A percentile compares a stretch with the other conserved stretches of the same genome.
phyloP scores from a whole-genome alignment of 1,140 invertebrate genomes.

The Zeugodacus cucurbitae region DNA sequence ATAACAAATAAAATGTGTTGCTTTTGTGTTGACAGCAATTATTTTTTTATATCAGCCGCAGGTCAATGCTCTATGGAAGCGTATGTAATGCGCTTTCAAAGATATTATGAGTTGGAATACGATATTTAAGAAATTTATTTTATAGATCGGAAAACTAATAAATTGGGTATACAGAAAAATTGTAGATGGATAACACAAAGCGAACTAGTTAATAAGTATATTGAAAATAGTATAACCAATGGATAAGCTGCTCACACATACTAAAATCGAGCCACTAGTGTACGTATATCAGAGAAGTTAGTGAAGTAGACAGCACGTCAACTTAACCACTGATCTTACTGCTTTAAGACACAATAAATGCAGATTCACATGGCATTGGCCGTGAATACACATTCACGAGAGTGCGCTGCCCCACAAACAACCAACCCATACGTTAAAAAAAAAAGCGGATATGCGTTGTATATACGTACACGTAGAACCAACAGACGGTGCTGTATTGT shows the following conservation, averaged over 20 bases:
- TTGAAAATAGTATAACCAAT: neutral
- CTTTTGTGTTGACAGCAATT: neutral
- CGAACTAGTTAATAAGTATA: neutral
- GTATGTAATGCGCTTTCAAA: too few species aligned
- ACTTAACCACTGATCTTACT: neutral
- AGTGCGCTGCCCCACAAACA: neutral
- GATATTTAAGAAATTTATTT: neutral
- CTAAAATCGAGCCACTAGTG: too few species aligned
- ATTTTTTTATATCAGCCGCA: neutral
- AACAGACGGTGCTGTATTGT: neutral
- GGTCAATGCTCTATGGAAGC: neutral
- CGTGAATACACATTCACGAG: neutral
- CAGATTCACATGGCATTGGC: constrained; percentile 24
- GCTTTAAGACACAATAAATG: neutral
- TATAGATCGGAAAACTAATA: neutral
- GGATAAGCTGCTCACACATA: constrained; percentile 13
- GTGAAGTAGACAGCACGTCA: neutral
- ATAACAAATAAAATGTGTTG: neutral
- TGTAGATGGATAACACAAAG: neutral
- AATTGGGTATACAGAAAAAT: neutral
- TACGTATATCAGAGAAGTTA: neutral
- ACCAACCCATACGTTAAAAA: neutral
- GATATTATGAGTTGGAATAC: too few species aligned
- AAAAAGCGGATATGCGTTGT: neutral
- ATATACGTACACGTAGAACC: neutral